Percentiles rank a stretch among this genome's conserved stretches.
These are phyloP conservation scores for Anoplopoma fimbria DNA, from an alignment of 2,113 vertebrate genomes.

Conservation along the genomic window DNA sequence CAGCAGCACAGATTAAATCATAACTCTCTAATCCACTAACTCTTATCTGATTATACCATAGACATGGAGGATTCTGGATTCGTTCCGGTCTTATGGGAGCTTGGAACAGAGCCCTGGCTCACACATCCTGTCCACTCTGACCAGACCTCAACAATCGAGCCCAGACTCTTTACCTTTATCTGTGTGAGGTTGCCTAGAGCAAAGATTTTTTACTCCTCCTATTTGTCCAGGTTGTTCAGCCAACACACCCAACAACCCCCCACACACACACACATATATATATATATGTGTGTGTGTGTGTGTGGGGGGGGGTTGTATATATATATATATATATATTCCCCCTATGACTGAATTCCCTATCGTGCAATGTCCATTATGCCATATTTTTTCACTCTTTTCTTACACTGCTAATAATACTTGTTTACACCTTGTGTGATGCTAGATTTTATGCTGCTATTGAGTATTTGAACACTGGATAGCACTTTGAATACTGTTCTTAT, in stretches of 20 bases:
- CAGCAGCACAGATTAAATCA: slow-evolving; percentile 8
- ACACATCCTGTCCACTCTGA: background rate
- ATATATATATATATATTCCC: no score
- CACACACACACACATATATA: no score
- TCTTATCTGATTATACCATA: slow-evolving; percentile 18
- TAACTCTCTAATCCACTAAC: background rate
- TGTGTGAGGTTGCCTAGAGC: background rate
- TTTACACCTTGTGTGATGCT: background rate
- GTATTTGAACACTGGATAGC: background rate
- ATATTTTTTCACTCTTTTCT: no score
- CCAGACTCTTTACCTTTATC: background rate
- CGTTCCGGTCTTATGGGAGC: background rate
- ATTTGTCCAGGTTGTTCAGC: background rate
- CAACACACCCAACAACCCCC: no score
- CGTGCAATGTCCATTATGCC: no score
- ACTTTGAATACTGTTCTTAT: background rate
- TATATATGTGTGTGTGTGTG: no score
- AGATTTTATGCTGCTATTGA: background rate
- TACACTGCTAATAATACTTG: no score
- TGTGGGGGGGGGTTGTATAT: no score
- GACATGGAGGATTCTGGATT: slow-evolving; percentile 12
- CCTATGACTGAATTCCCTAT: no score
- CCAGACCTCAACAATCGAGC: background rate
- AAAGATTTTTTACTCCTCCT: background rate
- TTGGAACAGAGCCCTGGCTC: background rate